A percentile compares a stretch with the other conserved stretches of the same genome.
Conservation (phyloP, 2,888 invertebrate genomes). For the Troglohyphantes excavatus region DNA sequence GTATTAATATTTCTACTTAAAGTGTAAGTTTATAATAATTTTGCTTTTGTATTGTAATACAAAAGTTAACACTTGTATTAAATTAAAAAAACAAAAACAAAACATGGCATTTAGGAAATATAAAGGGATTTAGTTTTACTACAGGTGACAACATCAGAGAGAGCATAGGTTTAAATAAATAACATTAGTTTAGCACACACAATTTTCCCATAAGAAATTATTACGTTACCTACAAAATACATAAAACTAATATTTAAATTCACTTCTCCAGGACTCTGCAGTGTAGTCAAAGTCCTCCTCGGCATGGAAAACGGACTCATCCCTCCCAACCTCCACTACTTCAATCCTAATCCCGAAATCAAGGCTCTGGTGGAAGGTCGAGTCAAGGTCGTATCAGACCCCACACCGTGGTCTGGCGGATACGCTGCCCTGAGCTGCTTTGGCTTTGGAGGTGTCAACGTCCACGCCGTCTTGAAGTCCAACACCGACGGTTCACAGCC, state of each 20-base stretch:
- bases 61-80: too few relatives aligned
- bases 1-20: too few relatives aligned
- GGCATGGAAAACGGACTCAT: conserved; percentile 95
- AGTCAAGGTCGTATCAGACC: conserved; percentile 93
- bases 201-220: not conserved
- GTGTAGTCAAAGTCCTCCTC: conserved; percentile 94
- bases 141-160: too few relatives aligned
- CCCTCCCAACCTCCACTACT: conserved; percentile 95
- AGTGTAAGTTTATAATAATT: too few relatives aligned
- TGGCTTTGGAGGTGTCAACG: conserved; percentile 98
- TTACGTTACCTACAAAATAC: not conserved
- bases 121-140: too few relatives aligned
- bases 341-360: conserved; percentile 93
- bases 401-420: conserved; percentile 94
- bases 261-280: conserved; percentile 88
- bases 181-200: too few relatives aligned
- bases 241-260: not conserved
- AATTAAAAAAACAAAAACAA: too few relatives aligned
- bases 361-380: conserved; percentile 94
- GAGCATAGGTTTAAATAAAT: too few relatives aligned
- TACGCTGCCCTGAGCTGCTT: conserved; percentile 96
- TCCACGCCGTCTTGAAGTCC: conserved; percentile 93
- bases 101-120: too few relatives aligned
- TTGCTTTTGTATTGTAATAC: too few relatives aligned
- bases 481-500: conserved; percentile 85